A percentile compares a stretch with the other conserved stretches of the same genome.
These are phyloP conservation scores for Spondyliosoma cantharus DNA, from an alignment of 2,797 vertebrate species.

Conservation along the genomic window DNA sequence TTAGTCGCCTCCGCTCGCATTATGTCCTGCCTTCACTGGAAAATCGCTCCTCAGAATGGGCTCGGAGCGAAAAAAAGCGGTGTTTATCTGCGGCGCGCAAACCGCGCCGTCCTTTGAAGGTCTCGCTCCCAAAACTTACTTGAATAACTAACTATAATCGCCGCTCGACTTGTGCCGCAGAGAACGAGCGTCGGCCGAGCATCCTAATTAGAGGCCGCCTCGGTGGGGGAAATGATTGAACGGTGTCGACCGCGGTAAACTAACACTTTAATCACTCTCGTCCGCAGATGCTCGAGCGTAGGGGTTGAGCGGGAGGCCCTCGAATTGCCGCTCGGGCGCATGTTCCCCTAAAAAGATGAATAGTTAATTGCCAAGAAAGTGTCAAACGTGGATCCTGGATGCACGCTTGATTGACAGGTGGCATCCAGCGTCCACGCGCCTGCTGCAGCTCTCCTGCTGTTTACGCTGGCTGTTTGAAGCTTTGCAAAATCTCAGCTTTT, in stretches of 20 bases:
- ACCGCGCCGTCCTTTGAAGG: constrained; percentile 31
- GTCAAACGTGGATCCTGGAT: constrained; percentile 31
- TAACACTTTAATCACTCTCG: constrained; percentile 54
- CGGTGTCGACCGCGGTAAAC: constrained; percentile 50
- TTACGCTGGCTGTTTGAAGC: constrained; percentile 53
- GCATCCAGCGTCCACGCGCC: constrained; percentile 38
- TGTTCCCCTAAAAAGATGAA: constrained; percentile 45
- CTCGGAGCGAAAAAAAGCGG: constrained; percentile 20
- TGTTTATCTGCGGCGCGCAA: constrained; percentile 15
- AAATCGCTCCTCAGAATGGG: constrained; percentile 46
- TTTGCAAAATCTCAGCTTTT: constrained; percentile 48
- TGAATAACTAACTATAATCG: constrained; percentile 20
- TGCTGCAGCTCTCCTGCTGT: constrained; percentile 43
- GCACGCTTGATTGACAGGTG: constrained; percentile 64
- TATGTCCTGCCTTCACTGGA: constrained; percentile 33
- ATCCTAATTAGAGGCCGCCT: constrained; percentile 58
- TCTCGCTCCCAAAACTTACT: constrained; percentile 32
- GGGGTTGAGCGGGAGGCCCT: constrained; percentile 55
- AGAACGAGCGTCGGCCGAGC: constrained; percentile 16
- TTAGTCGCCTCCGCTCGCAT: constrained; percentile 48
- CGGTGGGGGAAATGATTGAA: constrained; percentile 47
- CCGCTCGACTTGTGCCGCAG: constrained; percentile 4
- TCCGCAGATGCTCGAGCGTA: constrained; percentile 54
- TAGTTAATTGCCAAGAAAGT: constrained; percentile 31
- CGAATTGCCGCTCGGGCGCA: constrained; percentile 40